Evolutionary conservation across 2,797 vertebrate genomes (phyloP), one percentile per base, ranked within the genome.

Genomic region (Periparus ater): DNA sequence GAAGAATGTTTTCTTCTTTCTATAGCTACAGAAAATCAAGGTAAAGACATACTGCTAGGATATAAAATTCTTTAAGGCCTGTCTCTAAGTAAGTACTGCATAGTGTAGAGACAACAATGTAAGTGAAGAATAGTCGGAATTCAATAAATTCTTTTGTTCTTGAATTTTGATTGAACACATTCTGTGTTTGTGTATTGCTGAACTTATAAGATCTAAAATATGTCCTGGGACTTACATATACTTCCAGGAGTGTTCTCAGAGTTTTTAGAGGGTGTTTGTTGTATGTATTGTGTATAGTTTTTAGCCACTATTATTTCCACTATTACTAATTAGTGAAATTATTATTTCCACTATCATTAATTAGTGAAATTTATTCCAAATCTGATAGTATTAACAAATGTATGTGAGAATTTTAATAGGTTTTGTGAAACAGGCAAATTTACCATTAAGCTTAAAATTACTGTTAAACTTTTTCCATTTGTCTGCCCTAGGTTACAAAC

Each of bases 401-500:
- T 12, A 22, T 22, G 18, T 76, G 26, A 48, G 18, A 93, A 70
- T 81, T 88, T 57, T 72, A 7, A 66, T 76, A 65, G 22, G 34
- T 78, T 75, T 84, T 90, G 32, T 11, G 6, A 55, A 90, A 83
- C 25, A 54, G 17, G 3, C 5, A 40, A 10, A 36, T 85, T 74
- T 81, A 13, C 13, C 73, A 72, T 26, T 42, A 58, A 80, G 19
- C 8, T 62, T 87, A 27, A 85, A 20, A 87, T 20, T 21, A 15
- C 34, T 48, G 53, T n/a, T 67, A 57, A 67, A 18, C 54, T 74
- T 92, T 76, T 63, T 84, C 82, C 20, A 5, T 86, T 48, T 86
- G 4, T 81, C 58, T 72, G 47, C 10, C 6, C 73, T 96, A 99
- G 98, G 98, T 99, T 76, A 98, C 98, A 91, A 98, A 98, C 92